A percentile compares a stretch with the other conserved stretches of the same genome.
Evolutionary conservation across 2,797 vertebrate genomes (phyloP).

Genomic region (Iguana delicatissima): DNA sequence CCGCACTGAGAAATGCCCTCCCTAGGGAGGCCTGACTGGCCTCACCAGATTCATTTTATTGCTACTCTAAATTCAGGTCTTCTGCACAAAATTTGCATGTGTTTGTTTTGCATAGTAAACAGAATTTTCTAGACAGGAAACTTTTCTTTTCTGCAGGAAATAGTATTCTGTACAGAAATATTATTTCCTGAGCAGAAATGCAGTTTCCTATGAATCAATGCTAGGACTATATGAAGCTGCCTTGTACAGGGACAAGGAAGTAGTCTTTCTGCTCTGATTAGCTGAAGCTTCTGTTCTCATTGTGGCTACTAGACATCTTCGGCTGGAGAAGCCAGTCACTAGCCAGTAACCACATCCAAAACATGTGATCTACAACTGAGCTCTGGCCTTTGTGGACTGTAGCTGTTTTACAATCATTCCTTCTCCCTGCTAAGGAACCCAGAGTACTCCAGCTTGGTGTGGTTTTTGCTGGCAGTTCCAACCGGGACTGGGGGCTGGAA

Average conservation of each 20-base stretch:
- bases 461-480: background rate
- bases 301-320: background rate
- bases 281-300: background rate
- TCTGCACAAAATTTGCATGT: no score
- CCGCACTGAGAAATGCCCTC: no score
- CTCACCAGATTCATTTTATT: no score
- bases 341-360: background rate
- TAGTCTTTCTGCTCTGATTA: background rate
- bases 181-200: no score
- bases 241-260: background rate
- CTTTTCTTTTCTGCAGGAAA: no score
- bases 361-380: background rate
- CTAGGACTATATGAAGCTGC: background rate
- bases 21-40: no score
- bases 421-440: background rate
- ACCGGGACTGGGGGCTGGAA: background rate
- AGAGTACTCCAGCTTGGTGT: background rate
- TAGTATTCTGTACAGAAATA: no score
- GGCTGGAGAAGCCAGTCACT: background rate
- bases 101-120: no score
- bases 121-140: no score
- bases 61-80: no score
- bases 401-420: background rate
- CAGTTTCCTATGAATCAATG: background rate
- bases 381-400: background rate